Evolutionary conservation across 1,140 invertebrate genomes (phyloP).

Genomic region (Paraescarpia echinospica): DNA sequence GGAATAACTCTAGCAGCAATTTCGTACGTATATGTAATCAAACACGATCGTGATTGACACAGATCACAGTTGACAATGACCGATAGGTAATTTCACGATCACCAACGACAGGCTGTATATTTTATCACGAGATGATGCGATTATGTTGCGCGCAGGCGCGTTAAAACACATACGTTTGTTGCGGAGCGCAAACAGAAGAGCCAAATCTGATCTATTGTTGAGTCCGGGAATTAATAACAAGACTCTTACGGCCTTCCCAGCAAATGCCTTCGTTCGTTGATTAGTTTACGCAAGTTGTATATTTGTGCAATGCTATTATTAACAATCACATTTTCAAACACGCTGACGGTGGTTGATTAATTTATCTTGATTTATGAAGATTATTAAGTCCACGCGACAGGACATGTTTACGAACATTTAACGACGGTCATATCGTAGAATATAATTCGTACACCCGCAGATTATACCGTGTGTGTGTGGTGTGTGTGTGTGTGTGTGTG

Average conservation of each 20-base stretch:
- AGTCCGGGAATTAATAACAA: neutral
- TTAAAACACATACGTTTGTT: neutral
- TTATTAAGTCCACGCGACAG: neutral
- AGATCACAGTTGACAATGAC: neutral
- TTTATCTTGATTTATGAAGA: constrained; percentile 3
- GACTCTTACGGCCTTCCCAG: neutral
- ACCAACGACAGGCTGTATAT: neutral
- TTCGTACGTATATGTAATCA: neutral
- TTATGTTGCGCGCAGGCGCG: neutral
- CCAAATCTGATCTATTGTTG: neutral
- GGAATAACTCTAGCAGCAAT: too few species aligned
- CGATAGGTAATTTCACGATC: neutral
- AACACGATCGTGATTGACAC: neutral
- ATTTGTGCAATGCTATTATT: neutral
- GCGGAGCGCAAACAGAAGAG: neutral
- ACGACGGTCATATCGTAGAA: neutral
- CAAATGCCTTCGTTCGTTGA: neutral
- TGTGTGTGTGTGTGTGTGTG: neutral
- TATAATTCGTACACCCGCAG: neutral
- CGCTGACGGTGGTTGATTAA: constrained; percentile 6
- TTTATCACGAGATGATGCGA: neutral
- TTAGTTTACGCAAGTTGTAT: neutral
- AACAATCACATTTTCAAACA: neutral
- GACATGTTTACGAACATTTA: neutral
- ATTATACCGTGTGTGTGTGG: neutral